Base-by-base conservation (phyloP, 2,797 vertebrate species). In the Octomys mimax region DNA sequence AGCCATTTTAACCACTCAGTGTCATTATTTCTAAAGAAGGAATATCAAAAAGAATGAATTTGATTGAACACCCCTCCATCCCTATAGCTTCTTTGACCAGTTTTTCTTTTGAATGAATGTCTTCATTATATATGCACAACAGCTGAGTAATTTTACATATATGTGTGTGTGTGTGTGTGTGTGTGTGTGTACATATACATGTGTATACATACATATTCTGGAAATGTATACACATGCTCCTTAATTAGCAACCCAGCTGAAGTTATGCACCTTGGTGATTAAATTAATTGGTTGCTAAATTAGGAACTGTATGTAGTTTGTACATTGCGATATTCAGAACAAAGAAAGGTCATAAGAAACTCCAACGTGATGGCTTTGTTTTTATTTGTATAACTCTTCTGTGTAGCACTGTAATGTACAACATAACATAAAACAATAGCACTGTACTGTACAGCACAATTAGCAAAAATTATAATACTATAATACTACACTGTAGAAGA, bases 11-110 rank as follows among this genome's bases (percentile, higher is more conserved):
- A 54, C 8, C 14, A 52, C 77, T 22, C 77, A 79, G 18, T 54
- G 21, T 54, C 9, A 79, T 3, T 73, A 66, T 84, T 93, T 75
- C 66, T 91, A 33, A n/a, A 10, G 9, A 24, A 26, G 13, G 77
- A 92, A 46, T 71, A 71, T 70, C 19, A 95, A 88, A 94, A 91
- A 66, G 5, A 28, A 64, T 73, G 9, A 42, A 83, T 61, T 87
- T 79, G 87, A 79, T 71, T 49, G 28, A 86, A 66, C 7, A 88
- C 14, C 87, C 71, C 6, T 77, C 5, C 21, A 89, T 26, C 14
- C 28, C 9, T 79, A 19, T 42, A 82, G 94, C 71, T 66, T 13
- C 9, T 24, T 83, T 62, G 68, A 92, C 70, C n/a, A 49, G 2
- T 24, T 33, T 96, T 94, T 92, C n/a, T 57, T 91, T 87, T 68